Conservation (phyloP, 2,888 invertebrate species). For the Thumatha senex region DNA sequence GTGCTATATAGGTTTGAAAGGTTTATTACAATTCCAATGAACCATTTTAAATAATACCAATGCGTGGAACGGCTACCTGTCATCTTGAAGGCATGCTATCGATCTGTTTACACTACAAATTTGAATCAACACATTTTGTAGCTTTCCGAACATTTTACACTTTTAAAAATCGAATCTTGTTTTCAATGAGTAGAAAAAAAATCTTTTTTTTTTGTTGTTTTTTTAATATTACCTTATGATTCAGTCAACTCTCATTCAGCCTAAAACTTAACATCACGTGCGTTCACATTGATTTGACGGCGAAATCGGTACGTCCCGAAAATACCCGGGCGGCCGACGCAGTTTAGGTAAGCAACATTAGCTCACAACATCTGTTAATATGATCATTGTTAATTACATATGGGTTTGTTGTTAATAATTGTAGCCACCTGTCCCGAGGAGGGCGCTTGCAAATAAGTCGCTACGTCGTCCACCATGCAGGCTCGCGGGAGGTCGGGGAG, state of each 20-base stretch:
- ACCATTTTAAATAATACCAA: constrained; percentile 4
- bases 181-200: constrained; percentile 31
- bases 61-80: constrained; percentile 25
- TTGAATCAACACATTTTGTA: constrained; percentile 53
- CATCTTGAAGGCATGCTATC: constrained; percentile 54
- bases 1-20: background rate
- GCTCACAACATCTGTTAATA: constrained; percentile 84
- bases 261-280: constrained; percentile 61
- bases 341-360: constrained; percentile 77
- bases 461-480: constrained; percentile 98
- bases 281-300: constrained; percentile 61
- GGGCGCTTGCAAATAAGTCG: constrained; percentile 96
- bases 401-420: constrained; percentile 82
- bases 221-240: constrained; percentile 38
- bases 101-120: constrained; percentile 73
- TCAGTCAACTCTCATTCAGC: constrained; percentile 44
- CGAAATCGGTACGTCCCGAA: constrained; percentile 69
- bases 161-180: constrained; percentile 19
- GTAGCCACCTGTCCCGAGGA: constrained; percentile 96
- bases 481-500: constrained; percentile 96
- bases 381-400: constrained; percentile 84
- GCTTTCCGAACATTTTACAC: constrained; percentile 24
- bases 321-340: constrained; percentile 81
- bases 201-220: constrained; percentile 17
- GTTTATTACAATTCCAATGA: constrained; percentile 13